Evolutionary conservation across 2,888 invertebrate species (phyloP).

Genomic region (Stenolophus ochropezus): DNA sequence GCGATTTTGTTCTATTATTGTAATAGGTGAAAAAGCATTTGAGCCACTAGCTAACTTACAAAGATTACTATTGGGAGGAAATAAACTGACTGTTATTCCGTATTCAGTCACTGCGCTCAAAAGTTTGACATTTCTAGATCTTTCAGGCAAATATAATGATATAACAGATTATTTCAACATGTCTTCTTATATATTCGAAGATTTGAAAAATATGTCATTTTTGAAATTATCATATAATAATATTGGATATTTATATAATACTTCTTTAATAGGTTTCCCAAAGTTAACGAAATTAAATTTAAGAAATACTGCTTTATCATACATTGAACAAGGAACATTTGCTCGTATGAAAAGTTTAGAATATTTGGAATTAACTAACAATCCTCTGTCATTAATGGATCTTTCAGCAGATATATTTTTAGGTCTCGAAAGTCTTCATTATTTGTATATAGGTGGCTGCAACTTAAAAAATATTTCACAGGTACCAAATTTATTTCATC

Average conservation of each 20-base stretch:
- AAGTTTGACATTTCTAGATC: conserved; percentile 74
- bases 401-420: conserved; percentile 72
- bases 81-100: conserved; percentile 75
- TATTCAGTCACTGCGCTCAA: conserved; percentile 73
- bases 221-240: conserved; percentile 76
- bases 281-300: conserved; percentile 74
- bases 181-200: conserved; percentile 71
- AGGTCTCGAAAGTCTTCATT: conserved; percentile 74
- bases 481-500: conserved; percentile 74
- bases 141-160: conserved; percentile 75
- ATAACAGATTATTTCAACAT: conserved; percentile 72
- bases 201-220: conserved; percentile 73
- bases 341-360: conserved; percentile 72
- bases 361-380: conserved; percentile 76
- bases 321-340: conserved; percentile 74
- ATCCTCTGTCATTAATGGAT: conserved; percentile 73
- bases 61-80: conserved; percentile 74
- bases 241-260: conserved; percentile 74
- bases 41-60: conserved; percentile 75
- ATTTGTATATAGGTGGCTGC: conserved; percentile 75
- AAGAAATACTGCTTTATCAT: conserved; percentile 75
- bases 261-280: conserved; percentile 74
- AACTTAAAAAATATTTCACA: conserved; percentile 72
- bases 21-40: conserved; percentile 74
- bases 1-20: conserved; percentile 74